Evolutionary conservation across 2,888 invertebrate genomes (phyloP), one percentile per base, ranked within the genome.

Genomic region (Mantis religiosa): DNA sequence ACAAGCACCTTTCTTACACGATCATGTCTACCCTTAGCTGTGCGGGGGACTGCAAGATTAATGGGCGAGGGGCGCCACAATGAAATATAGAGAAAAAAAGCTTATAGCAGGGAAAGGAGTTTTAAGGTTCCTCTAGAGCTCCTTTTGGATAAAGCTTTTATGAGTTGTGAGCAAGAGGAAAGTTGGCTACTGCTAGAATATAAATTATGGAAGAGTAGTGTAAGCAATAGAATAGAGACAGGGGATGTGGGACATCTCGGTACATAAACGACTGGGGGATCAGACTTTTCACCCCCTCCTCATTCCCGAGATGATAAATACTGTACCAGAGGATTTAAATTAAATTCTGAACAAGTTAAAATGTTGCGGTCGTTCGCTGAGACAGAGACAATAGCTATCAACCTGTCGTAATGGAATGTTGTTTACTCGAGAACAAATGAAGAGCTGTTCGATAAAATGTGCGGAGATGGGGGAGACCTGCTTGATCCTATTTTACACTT

Each of bases 21-120:
- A 71, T 71, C 54, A 71, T 71, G 54, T 71, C 54, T 71, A 71
- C 54, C 20, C 54, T 20, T 20, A 12, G 41, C 12, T 71, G 8
- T 54, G 15, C 54, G 25, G 28, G 71, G 28, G 81, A 28, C 28
- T 54, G 9, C 30, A 87, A 87, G 87, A 87, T 87, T 87, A 87
- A 87, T 87, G 87, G 41, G 27, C 9, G 14, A 30, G 87, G 89
- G 89, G 89, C 88, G 89, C 89, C 89, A 88, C 89, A 90, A 89
- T 90, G 90, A 90, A 90, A 90, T 90, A 90, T 90, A 88, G 87
- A 89, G 90, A 90, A 88, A 90, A 90, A 88, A 84, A 90, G 85
- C 87, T 87, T 88, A 84, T 84, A 88, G 88, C n/a, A 87, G 83
- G 81, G 54, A 25, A n/a, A n/a, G 28, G 14, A 30, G 82, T 81